Evolutionary conservation across 1,140 invertebrate species (phyloP).

Genomic region (Panulirus ornatus): DNA sequence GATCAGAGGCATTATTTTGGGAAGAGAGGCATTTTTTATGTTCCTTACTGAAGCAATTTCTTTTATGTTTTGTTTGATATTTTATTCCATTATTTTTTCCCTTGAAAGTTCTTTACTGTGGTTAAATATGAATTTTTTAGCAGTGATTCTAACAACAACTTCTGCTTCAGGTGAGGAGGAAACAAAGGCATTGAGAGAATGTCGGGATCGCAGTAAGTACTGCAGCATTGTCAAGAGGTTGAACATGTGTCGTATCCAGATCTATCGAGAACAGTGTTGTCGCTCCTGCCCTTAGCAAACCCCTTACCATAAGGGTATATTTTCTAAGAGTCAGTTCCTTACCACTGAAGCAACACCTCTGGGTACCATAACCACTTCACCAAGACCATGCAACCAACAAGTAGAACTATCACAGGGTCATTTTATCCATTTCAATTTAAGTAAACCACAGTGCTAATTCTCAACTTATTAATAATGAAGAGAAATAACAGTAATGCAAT

Average conservation of each 20-base stretch:
- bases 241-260: constrained; percentile 89
- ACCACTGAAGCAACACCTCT: neutral
- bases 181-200: constrained; percentile 79
- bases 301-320: neutral
- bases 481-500: constrained; percentile 1
- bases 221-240: constrained; percentile 89
- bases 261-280: constrained; percentile 91
- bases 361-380: neutral
- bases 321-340: neutral
- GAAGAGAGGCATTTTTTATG: no score
- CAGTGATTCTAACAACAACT: neutral
- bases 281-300: constrained; percentile 83
- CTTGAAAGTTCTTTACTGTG: no score
- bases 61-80: no score
- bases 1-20: no score
- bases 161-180: constrained; percentile 47
- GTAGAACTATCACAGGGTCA: constrained; percentile 8
- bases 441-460: constrained; percentile 15
- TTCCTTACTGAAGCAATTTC: no score
- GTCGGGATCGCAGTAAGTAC: constrained; percentile 87
- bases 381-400: neutral
- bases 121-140: neutral
- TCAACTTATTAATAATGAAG: neutral
- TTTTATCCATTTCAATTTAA: constrained; percentile 33
- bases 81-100: no score